Evolutionary conservation across 2,113 vertebrate species (phyloP), one percentile per base, ranked within the genome.

Genomic region (Jaculus jaculus): DNA sequence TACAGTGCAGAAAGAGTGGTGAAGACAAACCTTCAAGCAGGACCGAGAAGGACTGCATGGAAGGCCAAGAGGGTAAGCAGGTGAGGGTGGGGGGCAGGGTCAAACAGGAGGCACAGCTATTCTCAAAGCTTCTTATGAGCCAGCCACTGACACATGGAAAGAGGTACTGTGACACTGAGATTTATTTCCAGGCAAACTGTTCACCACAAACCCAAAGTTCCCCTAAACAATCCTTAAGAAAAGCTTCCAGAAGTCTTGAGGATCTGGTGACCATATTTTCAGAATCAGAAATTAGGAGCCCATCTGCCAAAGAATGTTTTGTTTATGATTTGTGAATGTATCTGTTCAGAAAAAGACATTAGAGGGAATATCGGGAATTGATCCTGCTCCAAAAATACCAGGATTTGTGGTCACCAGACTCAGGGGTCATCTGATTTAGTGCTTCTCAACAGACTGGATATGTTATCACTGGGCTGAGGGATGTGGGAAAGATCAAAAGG

Each of bases 261-360:
- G 78, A 94, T 96, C 95, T 97, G 97, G 93, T 93, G 79, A 96
- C 90, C 95, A 96, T 90, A 96, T 97, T 95, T 96, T 94, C 90
- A 88, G 71, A 95, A 94, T 96, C 34, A 94, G 92, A 93, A 91
- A 91, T 80, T 92, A 61, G 89, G 37, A 88, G 88, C 2, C 30
- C 5, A 32, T 90, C 82, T 96, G 90, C 79, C 42, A 90, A 96
- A 93, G 71, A 94, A 93, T 94, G 66, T 94, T 95, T 94, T 94
- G 88, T 96, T 96, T 96, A 88, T 96, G 90, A 95, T 93, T 94
- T 85, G 83, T 92, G 82, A 90, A 80, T 84, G 39, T 72, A 65
- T 89, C 66, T 89, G 77, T 58, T 69, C 63, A 91, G 80, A 96
- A 58, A 92, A 89, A 94, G 85, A 92, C 58, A 90, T 81, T 54